Evolutionary conservation across 2,888 invertebrate genomes (phyloP).

Genomic region (Hydrotaea diabolus): DNA sequence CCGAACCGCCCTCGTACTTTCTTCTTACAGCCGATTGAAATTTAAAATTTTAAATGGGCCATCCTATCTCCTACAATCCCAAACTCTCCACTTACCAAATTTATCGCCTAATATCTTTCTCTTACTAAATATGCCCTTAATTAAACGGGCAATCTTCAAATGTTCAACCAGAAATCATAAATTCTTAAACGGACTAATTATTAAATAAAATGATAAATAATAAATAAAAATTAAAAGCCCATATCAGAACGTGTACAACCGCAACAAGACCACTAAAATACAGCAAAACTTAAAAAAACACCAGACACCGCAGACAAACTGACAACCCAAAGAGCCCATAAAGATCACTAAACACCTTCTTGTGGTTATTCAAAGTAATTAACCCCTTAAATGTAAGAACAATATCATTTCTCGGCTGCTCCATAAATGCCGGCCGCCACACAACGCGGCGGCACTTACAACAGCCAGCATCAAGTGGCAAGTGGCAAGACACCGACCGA

Average conservation of each 20-base stretch:
- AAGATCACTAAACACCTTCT: slow-evolving; percentile 46
- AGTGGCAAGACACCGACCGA: not conserved
- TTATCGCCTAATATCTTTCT: too few relatives aligned
- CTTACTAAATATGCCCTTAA: too few relatives aligned
- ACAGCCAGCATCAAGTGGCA: not conserved
- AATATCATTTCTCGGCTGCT: slow-evolving; percentile 19
- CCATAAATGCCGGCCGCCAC: not conserved
- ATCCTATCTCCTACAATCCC: too few relatives aligned
- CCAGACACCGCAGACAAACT: too few relatives aligned
- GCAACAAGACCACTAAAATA: not conserved
- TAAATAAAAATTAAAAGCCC: slow-evolving; percentile 28
- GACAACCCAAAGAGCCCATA: not conserved
- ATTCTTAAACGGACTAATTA: not conserved
- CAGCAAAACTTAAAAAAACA: slow-evolving; percentile 36
- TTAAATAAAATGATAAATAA: too few relatives aligned
- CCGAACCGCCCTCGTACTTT: too few relatives aligned
- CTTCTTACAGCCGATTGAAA: too few relatives aligned
- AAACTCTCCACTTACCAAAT: too few relatives aligned
- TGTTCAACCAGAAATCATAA: too few relatives aligned
- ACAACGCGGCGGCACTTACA: not conserved
- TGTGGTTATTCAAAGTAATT: slow-evolving; percentile 45
- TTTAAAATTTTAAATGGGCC: too few relatives aligned
- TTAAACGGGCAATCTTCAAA: too few relatives aligned
- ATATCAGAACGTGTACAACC: not conserved
- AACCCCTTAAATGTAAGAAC: slow-evolving; percentile 17